Percentiles rank a stretch among this genome's conserved stretches.
phyloP scores from a whole-genome alignment of 35 echinoderm and acorn worm genomes.

The Apostichopus californicus region DNA sequence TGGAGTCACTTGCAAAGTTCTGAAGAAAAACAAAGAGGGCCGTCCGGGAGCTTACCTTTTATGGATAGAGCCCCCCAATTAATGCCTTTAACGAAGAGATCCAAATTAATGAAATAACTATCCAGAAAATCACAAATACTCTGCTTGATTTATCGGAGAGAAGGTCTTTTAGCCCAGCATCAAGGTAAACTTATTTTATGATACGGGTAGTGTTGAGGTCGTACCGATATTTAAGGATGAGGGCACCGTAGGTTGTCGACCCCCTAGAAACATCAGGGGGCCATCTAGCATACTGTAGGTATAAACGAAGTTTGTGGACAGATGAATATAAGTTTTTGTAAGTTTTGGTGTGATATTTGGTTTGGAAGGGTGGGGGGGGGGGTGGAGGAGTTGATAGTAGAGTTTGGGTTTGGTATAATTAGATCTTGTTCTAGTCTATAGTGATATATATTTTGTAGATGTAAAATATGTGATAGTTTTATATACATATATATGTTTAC shows the following conservation, averaged over 20 bases:
- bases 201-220: not conserved
- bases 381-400: no score
- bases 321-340: not conserved
- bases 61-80: not conserved
- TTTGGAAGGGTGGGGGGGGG: no score
- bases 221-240: not conserved
- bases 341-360: not conserved
- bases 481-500: no score
- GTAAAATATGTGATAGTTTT: no score
- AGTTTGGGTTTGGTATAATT: no score
- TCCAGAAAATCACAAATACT: not conserved
- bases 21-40: not conserved
- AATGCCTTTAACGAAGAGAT: not conserved
- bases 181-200: conserved; percentile 1
- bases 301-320: not conserved
- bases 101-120: not conserved
- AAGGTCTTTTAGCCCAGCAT: not conserved
- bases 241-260: not conserved
- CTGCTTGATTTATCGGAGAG: conserved; percentile 5
- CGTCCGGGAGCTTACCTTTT: not conserved
- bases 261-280: not conserved
- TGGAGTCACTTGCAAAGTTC: not conserved
- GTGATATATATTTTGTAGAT: no score
- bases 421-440: no score
- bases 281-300: no score